Evolutionary conservation across 2,888 invertebrate species (phyloP).

Genomic region (Agrilus cyanescens): DNA sequence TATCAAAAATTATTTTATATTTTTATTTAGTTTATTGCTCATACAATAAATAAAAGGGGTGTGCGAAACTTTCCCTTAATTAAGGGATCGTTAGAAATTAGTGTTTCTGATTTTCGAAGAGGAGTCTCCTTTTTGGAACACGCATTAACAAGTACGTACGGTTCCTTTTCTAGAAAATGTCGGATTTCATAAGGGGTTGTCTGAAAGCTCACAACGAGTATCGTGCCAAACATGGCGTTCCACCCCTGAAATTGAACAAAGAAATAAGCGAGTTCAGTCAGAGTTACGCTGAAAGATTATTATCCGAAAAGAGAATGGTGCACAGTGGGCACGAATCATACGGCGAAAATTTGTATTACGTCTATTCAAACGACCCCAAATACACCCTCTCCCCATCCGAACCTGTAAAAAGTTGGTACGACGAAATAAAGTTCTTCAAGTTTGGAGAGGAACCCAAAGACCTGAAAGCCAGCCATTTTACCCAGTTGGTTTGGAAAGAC

Average conservation of each 20-base stretch:
- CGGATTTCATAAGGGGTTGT: conserved; percentile 36
- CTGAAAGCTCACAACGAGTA: conserved; percentile 48
- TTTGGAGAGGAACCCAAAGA: conserved; percentile 56
- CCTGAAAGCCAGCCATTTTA: conserved; percentile 54
- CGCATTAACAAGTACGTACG: neutral
- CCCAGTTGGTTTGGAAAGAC: conserved; percentile 75
- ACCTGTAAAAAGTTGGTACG: conserved; percentile 66
- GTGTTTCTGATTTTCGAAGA: too few species aligned
- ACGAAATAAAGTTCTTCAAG: conserved; percentile 56
- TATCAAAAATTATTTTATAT: too few species aligned
- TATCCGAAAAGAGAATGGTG: conserved; percentile 39
- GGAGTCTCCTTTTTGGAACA: neutral
- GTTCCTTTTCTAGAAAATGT: conserved; percentile 7
- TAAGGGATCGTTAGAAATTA: too few species aligned
- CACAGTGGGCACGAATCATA: conserved; percentile 48
- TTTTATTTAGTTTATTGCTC: too few species aligned
- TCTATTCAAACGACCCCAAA: conserved; percentile 53
- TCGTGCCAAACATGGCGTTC: conserved; percentile 43
- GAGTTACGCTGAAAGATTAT: conserved; percentile 42
- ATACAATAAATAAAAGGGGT: too few species aligned
- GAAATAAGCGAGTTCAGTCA: conserved; percentile 42
- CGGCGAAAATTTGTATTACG: conserved; percentile 57
- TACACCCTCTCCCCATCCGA: conserved; percentile 54
- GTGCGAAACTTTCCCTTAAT: too few species aligned
- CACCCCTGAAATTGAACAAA: conserved; percentile 42